Percentiles rank a stretch among this genome's conserved stretches.
phyloP scores from a whole-genome alignment of 2,113 vertebrate genomes.

The Amphiprion ocellaris region DNA sequence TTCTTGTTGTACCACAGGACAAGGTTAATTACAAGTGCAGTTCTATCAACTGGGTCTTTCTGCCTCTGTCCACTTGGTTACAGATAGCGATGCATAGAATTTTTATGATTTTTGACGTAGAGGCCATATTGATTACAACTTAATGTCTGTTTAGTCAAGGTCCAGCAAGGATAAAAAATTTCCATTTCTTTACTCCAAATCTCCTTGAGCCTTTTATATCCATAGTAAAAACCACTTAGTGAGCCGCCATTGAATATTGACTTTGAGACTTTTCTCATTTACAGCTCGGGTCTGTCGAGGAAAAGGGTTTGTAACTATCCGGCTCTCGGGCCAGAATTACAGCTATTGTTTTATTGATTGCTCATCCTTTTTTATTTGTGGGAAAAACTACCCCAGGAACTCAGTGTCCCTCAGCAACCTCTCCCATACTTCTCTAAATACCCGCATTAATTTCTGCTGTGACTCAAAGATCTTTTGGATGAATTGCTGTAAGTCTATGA shows the following conservation, averaged over 20 bases:
- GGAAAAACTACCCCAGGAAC: conserved; percentile 57
- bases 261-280: conserved; percentile 77
- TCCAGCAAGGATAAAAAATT: conserved; percentile 39
- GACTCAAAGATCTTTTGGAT: conserved; percentile 49
- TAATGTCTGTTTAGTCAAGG: conserved; percentile 50
- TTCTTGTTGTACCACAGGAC: background rate
- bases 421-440: conserved; percentile 42
- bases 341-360: conserved; percentile 79
- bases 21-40: conserved; percentile 25
- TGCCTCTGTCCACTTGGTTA: background rate
- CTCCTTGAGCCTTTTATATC: conserved; percentile 49
- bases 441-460: conserved; percentile 44
- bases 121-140: conserved; percentile 38
- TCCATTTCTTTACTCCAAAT: conserved; percentile 48
- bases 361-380: conserved; percentile 65
- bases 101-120: conserved; percentile 17
- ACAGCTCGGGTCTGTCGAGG: conserved; percentile 51
- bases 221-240: conserved; percentile 61
- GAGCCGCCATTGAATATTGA: conserved; percentile 65
- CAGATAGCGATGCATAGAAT: conserved; percentile 12
- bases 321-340: conserved; percentile 53
- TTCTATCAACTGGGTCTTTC: background rate
- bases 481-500: conserved; percentile 49
- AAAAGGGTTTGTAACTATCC: conserved; percentile 56
- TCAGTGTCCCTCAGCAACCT: conserved; percentile 48